These are phyloP conservation scores for Tribolium castaneum DNA, from an alignment of 1,140 invertebrate genomes.

Conservation along the genomic window DNA sequence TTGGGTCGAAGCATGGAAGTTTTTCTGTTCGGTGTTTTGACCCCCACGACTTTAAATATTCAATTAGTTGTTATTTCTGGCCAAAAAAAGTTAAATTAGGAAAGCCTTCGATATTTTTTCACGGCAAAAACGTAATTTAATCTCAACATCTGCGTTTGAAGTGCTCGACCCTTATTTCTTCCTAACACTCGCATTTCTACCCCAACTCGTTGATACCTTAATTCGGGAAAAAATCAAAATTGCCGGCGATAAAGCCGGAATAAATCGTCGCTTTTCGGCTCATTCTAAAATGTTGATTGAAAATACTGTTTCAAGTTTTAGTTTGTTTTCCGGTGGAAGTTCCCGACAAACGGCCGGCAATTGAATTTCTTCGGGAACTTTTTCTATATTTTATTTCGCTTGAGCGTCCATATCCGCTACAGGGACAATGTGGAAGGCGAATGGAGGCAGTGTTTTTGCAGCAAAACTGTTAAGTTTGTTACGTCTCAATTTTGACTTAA, in stretches of 20 bases:
- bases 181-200: neutral
- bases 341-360: constrained; percentile 23
- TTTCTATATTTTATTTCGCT: constrained; percentile 19
- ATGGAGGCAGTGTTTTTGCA: neutral
- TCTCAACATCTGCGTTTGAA: neutral
- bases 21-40: neutral
- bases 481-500: too few species aligned
- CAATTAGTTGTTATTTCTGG: too few species aligned
- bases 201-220: too few species aligned
- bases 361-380: constrained; percentile 23
- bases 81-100: neutral
- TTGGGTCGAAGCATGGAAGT: constrained; percentile 12
- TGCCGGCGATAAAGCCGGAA: neutral
- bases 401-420: neutral
- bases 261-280: constrained; percentile 16
- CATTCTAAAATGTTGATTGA: constrained; percentile 15
- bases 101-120: neutral
- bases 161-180: neutral
- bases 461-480: neutral
- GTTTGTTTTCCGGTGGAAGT: constrained; percentile 14
- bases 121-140: neutral
- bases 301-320: constrained; percentile 26
- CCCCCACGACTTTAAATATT: too few species aligned
- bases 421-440: neutral
- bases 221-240: too few species aligned